Conservation (phyloP, 92 coral and sea anemone species). For the Palythoa grandiflora region DNA sequence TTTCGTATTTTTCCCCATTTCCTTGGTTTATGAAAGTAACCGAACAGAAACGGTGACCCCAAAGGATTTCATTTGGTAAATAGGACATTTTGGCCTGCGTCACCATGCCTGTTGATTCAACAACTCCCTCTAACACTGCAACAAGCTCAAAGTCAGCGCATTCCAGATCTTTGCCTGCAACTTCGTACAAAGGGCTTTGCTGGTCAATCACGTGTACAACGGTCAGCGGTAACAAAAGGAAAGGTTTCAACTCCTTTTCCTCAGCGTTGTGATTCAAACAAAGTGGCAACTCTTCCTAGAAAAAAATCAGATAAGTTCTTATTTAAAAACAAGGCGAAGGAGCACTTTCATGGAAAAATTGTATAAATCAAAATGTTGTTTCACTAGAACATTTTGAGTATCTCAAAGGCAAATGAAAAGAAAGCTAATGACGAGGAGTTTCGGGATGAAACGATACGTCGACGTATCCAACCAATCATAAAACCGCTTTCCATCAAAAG, state of each 20-base stretch:
- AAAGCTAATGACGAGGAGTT: too few species aligned
- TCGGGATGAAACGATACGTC: too few species aligned
- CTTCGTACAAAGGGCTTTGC: conserved; percentile 89
- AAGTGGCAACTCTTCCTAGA: conserved; percentile 78
- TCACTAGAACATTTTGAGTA: too few species aligned
- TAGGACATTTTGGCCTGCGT: conserved; percentile 94
- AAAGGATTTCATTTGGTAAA: conserved; percentile 82
- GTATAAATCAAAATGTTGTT: background rate
- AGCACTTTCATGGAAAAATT: background rate
- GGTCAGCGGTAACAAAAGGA: conserved; percentile 87
- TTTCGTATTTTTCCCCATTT: conserved; percentile 23
- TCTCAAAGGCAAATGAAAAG: too few species aligned
- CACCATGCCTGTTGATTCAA: conserved; percentile 96
- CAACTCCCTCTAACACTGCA: conserved; percentile 91
- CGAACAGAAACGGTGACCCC: conserved; percentile 81
- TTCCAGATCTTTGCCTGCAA: conserved; percentile 75
- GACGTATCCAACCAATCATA: too few species aligned
- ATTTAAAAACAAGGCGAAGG: background rate
- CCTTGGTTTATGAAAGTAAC: conserved; percentile 45
- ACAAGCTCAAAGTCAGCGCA: conserved; percentile 81
- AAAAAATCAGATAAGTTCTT: conserved; percentile 8
- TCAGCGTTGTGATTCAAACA: conserved; percentile 74
- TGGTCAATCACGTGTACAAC: conserved; percentile 87
- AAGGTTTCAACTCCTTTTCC: conserved; percentile 78
- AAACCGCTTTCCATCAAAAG: too few species aligned